Evolutionary conservation across 2,888 invertebrate genomes (phyloP).

Genomic region (Pyralis farinalis): DNA sequence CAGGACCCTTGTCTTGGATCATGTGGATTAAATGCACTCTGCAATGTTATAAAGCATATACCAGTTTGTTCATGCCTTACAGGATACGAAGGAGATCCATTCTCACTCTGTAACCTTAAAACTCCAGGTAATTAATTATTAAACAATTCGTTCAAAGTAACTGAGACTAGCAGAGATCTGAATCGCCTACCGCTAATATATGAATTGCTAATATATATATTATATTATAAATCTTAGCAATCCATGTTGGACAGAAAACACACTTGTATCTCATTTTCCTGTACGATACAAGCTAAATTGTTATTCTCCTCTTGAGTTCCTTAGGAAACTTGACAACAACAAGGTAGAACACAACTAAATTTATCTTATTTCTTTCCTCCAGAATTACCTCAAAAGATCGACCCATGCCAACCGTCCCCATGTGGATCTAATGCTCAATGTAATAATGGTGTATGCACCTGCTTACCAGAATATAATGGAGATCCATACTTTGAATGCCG

Average conservation of each 20-base stretch:
- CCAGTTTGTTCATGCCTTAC: conserved; percentile 85
- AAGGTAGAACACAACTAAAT: too few relatives aligned
- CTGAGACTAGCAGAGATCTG: too few relatives aligned
- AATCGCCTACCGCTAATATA: too few relatives aligned
- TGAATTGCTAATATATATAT: too few relatives aligned
- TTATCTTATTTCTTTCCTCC: conserved; percentile 25
- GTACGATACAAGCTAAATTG: too few relatives aligned
- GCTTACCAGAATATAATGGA: conserved; percentile 88
- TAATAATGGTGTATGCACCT: conserved; percentile 87
- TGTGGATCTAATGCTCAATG: conserved; percentile 90
- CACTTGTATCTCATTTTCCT: too few relatives aligned
- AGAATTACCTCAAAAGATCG: conserved; percentile 59
- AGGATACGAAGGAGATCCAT: conserved; percentile 88
- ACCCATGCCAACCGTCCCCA: conserved; percentile 88
- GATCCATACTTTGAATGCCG: conserved; percentile 89
- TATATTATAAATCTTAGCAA: too few relatives aligned
- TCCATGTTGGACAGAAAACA: too few relatives aligned
- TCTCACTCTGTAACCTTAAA: conserved; percentile 83
- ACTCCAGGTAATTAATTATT: conserved; percentile 48
- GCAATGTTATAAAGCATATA: conserved; percentile 87
- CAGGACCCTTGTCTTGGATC: conserved; percentile 89
- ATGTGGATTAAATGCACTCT: conserved; percentile 87
- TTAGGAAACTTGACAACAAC: too few relatives aligned
- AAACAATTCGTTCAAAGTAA: conserved; percentile 2
- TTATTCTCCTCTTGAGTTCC: too few relatives aligned